phyloP scores from a whole-genome alignment of 2,113 vertebrate genomes.

The Tragelaphus imberbis region DNA sequence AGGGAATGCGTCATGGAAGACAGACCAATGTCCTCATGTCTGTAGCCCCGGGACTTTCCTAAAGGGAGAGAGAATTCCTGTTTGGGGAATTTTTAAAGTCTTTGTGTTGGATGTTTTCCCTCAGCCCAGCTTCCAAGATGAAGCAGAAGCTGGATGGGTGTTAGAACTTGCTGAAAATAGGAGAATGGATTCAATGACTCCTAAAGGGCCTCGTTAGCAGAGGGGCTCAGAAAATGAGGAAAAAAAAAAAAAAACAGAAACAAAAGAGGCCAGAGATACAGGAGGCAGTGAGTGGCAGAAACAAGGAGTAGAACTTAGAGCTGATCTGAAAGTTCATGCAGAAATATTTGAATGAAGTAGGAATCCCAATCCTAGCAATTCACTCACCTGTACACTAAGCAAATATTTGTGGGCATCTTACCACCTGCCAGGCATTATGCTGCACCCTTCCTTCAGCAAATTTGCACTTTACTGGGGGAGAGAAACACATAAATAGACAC shows the following conservation, averaged over 20 bases:
- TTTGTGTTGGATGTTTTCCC: constrained; percentile 63
- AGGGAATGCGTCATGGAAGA: constrained; percentile 63
- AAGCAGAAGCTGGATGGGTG: neutral
- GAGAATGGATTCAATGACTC: neutral
- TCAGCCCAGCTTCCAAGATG: constrained; percentile 18
- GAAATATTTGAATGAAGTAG: neutral
- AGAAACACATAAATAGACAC: neutral
- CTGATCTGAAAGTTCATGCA: neutral
- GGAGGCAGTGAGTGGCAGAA: neutral
- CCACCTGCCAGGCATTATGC: neutral
- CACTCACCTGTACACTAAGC: neutral
- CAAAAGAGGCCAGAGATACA: neutral
- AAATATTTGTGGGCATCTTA: neutral
- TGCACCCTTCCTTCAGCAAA: neutral
- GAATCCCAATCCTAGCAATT: neutral
- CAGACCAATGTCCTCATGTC: constrained; percentile 64
- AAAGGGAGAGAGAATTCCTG: constrained; percentile 52
- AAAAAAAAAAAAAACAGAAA: neutral
- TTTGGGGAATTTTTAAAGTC: constrained; percentile 51
- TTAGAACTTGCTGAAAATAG: constrained; percentile 36
- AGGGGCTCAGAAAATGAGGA: neutral
- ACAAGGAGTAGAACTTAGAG: neutral
- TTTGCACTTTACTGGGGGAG: neutral
- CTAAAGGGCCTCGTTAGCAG: neutral
- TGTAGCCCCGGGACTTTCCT: constrained; percentile 51